Evolutionary conservation across 2,888 invertebrate species (phyloP).

Genomic region (Pristionchus entomophagus): DNA sequence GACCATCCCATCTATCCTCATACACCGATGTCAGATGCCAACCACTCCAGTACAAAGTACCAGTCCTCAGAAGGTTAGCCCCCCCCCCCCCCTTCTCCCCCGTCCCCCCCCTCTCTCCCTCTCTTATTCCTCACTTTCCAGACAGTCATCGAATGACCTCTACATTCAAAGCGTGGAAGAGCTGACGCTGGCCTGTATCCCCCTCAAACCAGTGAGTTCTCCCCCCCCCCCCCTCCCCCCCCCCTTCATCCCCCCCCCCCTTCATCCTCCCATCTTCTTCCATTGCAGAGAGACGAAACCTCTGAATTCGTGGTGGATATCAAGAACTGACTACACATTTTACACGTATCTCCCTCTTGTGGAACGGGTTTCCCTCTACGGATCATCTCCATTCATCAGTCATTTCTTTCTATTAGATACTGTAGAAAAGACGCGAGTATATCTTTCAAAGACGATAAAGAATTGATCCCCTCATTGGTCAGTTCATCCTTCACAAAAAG

Average conservation of each 20-base stretch:
- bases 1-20: conserved; percentile 56
- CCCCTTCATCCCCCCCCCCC: background rate
- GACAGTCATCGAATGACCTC: conserved; percentile 42
- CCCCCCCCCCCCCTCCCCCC: background rate
- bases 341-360: background rate
- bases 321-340: background rate
- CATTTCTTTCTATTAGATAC: conserved; percentile 19
- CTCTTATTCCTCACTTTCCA: background rate
- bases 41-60: conserved; percentile 53
- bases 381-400: conserved; percentile 26
- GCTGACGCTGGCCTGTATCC: conserved; percentile 53
- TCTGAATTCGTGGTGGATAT: conserved; percentile 19
- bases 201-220: conserved; percentile 51
- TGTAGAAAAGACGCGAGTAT: conserved; percentile 21
- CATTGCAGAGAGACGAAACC: background rate
- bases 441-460: conserved; percentile 37
- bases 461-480: background rate
- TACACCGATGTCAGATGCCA: conserved; percentile 55
- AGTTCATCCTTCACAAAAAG: conserved; percentile 12
- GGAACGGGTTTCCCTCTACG: background rate
- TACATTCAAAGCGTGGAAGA: conserved; percentile 49
- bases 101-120: background rate
- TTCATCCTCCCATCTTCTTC: background rate
- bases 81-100: background rate
- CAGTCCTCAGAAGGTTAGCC: conserved; percentile 48